Conservation (phyloP, 2,113 vertebrate species). For the Peromyscus californicus region DNA sequence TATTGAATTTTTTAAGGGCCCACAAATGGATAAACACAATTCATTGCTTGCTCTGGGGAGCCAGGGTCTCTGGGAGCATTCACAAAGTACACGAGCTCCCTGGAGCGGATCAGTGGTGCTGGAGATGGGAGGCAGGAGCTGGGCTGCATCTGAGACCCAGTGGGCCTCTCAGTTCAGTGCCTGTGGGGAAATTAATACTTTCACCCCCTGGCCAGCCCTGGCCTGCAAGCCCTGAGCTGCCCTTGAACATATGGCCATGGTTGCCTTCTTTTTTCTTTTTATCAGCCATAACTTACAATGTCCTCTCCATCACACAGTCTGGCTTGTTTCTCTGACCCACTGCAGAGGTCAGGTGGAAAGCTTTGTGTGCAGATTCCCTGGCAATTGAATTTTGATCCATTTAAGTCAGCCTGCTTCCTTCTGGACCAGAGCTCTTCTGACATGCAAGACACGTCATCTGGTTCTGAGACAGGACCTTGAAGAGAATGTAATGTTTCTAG, state of each 20-base stretch:
- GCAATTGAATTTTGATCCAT: neutral
- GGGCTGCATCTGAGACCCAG: neutral
- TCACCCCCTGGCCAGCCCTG: neutral
- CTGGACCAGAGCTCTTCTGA: neutral
- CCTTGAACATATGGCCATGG: neutral
- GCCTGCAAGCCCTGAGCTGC: neutral
- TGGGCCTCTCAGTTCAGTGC: neutral
- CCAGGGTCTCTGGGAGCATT: constrained; percentile 68
- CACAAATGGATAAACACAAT: constrained; percentile 64
- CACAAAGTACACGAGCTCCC: constrained; percentile 58
- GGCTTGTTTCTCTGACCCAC: neutral
- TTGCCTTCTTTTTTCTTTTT: neutral
- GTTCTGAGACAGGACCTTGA: neutral
- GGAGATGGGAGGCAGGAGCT: neutral
- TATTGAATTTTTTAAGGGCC: constrained; percentile 77
- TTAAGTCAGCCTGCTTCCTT: neutral
- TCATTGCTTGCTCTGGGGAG: constrained; percentile 71
- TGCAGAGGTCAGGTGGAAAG: neutral
- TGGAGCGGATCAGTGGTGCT: neutral
- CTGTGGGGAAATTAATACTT: neutral
- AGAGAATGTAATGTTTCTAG: neutral
- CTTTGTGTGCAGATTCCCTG: neutral
- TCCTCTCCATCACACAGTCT: fast-evolving
- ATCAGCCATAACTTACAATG: neutral
- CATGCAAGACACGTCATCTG: neutral